Evolutionary conservation across 2,797 vertebrate genomes (phyloP).

Genomic region (Pseudomugil tenellus): DNA sequence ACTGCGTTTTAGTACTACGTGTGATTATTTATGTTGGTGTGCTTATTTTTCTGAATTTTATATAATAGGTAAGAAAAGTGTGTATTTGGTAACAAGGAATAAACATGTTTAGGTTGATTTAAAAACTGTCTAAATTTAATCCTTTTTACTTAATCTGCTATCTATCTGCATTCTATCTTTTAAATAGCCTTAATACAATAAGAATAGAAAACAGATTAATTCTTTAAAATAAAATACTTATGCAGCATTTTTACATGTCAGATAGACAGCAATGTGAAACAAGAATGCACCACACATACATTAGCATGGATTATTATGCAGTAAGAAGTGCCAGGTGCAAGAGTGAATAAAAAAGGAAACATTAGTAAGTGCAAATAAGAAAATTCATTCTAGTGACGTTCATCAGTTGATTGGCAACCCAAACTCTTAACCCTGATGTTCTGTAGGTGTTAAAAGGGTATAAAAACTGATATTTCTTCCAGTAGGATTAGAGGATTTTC

Average conservation of each 20-base stretch:
- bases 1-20: not conserved
- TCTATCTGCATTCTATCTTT: no score
- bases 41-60: not conserved
- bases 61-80: not conserved
- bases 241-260: not conserved
- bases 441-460: slow-evolving; percentile 59
- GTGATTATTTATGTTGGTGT: not conserved
- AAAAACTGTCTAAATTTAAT: not conserved
- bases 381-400: slow-evolving; percentile 49
- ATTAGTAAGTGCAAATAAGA: slow-evolving; percentile 81
- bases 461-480: slow-evolving; percentile 58
- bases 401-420: slow-evolving; percentile 38
- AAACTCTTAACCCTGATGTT: slow-evolving; percentile 53
- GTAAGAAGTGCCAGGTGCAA: slow-evolving; percentile 62
- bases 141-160: not conserved
- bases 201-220: not conserved
- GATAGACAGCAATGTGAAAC: slow-evolving; percentile 14
- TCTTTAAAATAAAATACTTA: not conserved
- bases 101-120: not conserved
- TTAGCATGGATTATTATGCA: slow-evolving; percentile 58
- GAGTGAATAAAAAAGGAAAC: slow-evolving; percentile 73
- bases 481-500: slow-evolving; percentile 61
- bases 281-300: slow-evolving; percentile 21
- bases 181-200: not conserved
- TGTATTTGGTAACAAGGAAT: not conserved